phyloP scores from a whole-genome alignment of 2,797 vertebrate species.

The Poeciliopsis paucimaculata region DNA sequence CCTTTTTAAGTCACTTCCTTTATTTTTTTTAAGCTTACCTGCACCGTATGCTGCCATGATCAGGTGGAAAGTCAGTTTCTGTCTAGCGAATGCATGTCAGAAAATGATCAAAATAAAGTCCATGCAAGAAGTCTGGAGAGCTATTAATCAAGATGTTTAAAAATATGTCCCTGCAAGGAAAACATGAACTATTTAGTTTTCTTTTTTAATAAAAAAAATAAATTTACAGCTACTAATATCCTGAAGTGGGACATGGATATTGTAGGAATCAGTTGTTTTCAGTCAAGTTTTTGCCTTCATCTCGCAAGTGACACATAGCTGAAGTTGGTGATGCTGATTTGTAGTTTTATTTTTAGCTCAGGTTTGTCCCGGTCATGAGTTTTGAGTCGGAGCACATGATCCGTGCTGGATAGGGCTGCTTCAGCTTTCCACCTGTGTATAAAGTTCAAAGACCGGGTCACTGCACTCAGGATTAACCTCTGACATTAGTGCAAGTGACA shows the following conservation, averaged over 20 bases:
- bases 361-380: slow-evolving; percentile 22
- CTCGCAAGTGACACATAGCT: slow-evolving; percentile 24
- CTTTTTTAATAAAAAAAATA: neutral
- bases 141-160: neutral
- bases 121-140: neutral
- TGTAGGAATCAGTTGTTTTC: neutral
- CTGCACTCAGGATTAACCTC: neutral
- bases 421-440: slow-evolving; percentile 29
- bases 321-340: slow-evolving; percentile 23
- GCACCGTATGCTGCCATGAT: too few relatives aligned
- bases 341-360: slow-evolving; percentile 22
- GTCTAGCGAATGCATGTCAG: neutral
- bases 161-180: neutral
- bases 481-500: slow-evolving; percentile 9
- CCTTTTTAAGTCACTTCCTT: neutral
- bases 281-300: neutral
- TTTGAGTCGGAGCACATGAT: slow-evolving; percentile 18
- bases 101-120: neutral
- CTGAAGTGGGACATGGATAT: neutral
- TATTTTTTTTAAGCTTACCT: neutral
- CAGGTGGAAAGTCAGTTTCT: neutral
- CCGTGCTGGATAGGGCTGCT: neutral
- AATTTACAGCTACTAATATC: neutral
- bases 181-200: too few relatives aligned
- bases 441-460: slow-evolving; percentile 5